Conservation (phyloP, 2,888 invertebrate genomes). For the Limnephilus rhombicus region DNA sequence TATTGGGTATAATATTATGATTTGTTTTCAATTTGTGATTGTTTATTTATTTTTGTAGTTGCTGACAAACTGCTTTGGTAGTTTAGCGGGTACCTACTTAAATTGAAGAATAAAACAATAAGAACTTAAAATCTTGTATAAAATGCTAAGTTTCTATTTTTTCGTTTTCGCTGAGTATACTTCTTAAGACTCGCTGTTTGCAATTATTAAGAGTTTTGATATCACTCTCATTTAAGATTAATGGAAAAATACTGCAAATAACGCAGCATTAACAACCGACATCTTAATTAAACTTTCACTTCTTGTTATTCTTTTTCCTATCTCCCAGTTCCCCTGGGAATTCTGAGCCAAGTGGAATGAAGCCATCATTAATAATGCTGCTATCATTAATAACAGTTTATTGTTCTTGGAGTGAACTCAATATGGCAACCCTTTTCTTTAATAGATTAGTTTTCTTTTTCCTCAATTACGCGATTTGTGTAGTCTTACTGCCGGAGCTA, state of each 20-base stretch:
- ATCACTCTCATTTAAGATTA: background rate
- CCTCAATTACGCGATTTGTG: background rate
- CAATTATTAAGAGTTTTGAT: background rate
- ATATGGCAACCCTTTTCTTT: background rate
- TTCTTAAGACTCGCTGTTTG: background rate
- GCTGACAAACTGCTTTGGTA: too few relatives aligned
- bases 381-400: conserved; percentile 17
- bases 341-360: background rate
- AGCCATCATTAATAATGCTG: conserved; percentile 13
- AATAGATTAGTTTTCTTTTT: background rate
- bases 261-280: background rate
- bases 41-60: too few relatives aligned
- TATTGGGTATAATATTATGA: too few relatives aligned
- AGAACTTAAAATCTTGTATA: too few relatives aligned
- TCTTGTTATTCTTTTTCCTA: background rate
- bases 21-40: too few relatives aligned
- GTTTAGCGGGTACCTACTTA: too few relatives aligned
- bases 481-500: too few relatives aligned
- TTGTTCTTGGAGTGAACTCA: conserved; percentile 10
- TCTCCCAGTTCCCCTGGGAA: background rate
- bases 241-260: conserved; percentile 24
- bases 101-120: too few relatives aligned
- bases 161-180: background rate
- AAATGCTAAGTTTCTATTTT: background rate
- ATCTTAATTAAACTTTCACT: conserved; percentile 12